phyloP scores from a whole-genome alignment of 2,113 vertebrate genomes.

The Elgaria multicarinata region DNA sequence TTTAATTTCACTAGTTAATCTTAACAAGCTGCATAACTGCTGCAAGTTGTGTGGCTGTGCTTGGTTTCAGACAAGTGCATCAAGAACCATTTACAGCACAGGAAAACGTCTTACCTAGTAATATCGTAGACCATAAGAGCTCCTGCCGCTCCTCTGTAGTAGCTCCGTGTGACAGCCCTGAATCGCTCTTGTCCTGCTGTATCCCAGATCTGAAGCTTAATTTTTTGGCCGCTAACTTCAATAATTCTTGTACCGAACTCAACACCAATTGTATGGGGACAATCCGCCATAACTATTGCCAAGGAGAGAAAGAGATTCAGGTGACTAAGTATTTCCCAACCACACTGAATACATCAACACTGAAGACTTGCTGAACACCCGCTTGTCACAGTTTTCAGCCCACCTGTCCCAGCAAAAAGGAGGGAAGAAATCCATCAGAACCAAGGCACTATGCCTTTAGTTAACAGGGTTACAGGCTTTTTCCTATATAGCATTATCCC shows the following conservation, averaged over 20 bases:
- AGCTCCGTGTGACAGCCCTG: slow-evolving; percentile 95
- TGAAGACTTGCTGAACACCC: background rate
- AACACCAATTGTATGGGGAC: slow-evolving; percentile 98
- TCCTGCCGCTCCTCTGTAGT: slow-evolving; percentile 96
- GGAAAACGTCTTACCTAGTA: slow-evolving; percentile 87
- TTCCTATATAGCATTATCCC: background rate
- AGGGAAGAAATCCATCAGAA: background rate
- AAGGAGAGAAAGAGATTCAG: background rate
- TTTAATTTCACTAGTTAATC: background rate
- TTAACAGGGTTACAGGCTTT: background rate
- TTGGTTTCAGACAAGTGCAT: background rate
- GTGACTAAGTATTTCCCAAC: background rate
- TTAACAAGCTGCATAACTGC: background rate
- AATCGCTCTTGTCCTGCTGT: slow-evolving; percentile 98
- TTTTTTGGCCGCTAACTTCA: slow-evolving; percentile 98
- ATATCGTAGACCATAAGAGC: slow-evolving; percentile 99
- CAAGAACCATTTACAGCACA: background rate
- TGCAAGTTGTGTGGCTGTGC: too few relatives aligned
- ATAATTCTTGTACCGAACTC: slow-evolving; percentile 99
- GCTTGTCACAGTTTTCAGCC: background rate
- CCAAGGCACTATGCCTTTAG: background rate
- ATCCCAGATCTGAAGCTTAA: slow-evolving; percentile 99
- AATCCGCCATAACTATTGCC: slow-evolving; percentile 95
- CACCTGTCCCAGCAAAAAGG: background rate
- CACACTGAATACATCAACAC: background rate